Base-by-base conservation (phyloP, 2,888 invertebrate species). In the Actias luna region DNA sequence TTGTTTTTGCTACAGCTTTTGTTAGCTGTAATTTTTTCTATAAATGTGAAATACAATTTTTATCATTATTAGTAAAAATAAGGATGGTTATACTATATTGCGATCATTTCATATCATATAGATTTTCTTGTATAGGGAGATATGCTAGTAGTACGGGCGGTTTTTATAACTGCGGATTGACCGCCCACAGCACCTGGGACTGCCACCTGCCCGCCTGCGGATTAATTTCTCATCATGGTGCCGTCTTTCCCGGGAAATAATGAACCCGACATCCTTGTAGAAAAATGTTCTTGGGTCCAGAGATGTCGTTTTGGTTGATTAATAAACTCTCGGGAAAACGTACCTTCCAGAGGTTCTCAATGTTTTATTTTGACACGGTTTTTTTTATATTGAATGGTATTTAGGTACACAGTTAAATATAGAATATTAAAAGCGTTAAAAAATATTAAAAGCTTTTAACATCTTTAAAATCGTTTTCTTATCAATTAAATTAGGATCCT, bases 201-300 rank as follows among this genome's bases (percentile, higher is more conserved):
- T 68, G 67, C 72, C 88, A 86, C 87, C 88, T 88, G 86, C 84
- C 78, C 77, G 71, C 74, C 78, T 79, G 76, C 76, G 89, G 92
- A 91, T 92, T 92, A 92, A 91, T 92, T 89, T 89, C 91, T 91
- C 89, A 91, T 92, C 90, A 91, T 85, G 82, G 77, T 78, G 77
- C 77, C 77, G 79, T 82, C 84, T 78, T 84, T 79, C 80, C 75
- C 74, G 73, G 77, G 79, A 85, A 83, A 87, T 89, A 92, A 92
- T 90, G 91, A 87, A 84, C 80, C 84, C 75, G 80, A 82, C 81
- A 82, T 84, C 82, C 84, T 83, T 78, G 72, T 73, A 87, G 88
- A 89, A 92, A 92, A 92, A 92, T 87, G 78, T 84, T 77, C 83
- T 81, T 83, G 82, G 85, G 82, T 83, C 81, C 76, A 74, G 76